phyloP scores from a whole-genome alignment of 2,113 vertebrate genomes.

The Pithys albifrons region DNA sequence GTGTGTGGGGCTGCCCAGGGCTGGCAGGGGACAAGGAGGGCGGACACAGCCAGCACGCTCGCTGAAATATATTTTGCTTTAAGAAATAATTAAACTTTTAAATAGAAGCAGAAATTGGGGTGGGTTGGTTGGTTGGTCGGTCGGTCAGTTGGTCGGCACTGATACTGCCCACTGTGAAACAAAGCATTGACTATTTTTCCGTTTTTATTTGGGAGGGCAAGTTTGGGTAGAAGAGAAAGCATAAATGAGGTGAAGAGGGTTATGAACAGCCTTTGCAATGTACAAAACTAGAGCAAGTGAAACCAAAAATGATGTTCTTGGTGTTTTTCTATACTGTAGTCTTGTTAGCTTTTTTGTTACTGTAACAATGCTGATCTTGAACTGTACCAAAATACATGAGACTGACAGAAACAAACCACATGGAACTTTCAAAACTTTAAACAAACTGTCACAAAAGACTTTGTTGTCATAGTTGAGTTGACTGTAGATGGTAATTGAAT shows the following conservation, averaged over 20 bases:
- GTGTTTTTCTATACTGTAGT: slow-evolving; percentile 99
- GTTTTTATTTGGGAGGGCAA: slow-evolving; percentile 73
- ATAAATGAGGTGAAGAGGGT: slow-evolving; percentile 84
- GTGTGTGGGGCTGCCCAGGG: slow-evolving; percentile 58
- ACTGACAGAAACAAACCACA: slow-evolving; percentile 87
- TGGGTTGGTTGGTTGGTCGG: slow-evolving; percentile 51
- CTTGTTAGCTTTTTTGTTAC: slow-evolving; percentile 99
- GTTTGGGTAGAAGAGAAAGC: slow-evolving; percentile 83
- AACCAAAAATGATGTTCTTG: slow-evolving; percentile 99
- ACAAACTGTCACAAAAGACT: slow-evolving; percentile 93
- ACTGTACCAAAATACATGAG: slow-evolving; percentile 99
- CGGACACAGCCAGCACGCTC: slow-evolving; percentile 82
- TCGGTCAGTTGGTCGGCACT: slow-evolving; percentile 63
- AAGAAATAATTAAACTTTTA: slow-evolving; percentile 76
- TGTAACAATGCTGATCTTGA: slow-evolving; percentile 99
- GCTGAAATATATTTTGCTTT: slow-evolving; percentile 81
- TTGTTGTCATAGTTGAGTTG: slow-evolving; percentile 99
- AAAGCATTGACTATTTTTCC: slow-evolving; percentile 78
- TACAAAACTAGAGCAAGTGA: slow-evolving; percentile 99
- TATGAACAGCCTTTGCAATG: slow-evolving; percentile 99
- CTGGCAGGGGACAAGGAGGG: slow-evolving; percentile 65
- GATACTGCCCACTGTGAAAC: slow-evolving; percentile 97
- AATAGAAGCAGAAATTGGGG: slow-evolving; percentile 75
- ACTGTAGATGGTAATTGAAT: slow-evolving; percentile 99
- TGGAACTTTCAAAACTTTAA: slow-evolving; percentile 94